phyloP scores from a whole-genome alignment of 2,888 invertebrate genomes.

The Elysia crispata region DNA sequence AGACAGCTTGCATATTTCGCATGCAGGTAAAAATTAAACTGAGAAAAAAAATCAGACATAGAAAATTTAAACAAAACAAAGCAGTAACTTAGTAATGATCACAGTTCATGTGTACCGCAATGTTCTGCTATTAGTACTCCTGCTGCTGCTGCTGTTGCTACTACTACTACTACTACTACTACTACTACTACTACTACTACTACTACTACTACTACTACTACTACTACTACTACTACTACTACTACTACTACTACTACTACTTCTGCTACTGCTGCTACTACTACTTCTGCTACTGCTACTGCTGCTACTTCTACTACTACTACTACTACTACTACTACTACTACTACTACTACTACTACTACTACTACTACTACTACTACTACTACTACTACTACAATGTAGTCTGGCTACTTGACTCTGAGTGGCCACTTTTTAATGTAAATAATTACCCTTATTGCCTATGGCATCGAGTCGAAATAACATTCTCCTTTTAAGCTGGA shows the following conservation, averaged over 20 bases:
- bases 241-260: slow-evolving; percentile 1
- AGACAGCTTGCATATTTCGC: too few species aligned
- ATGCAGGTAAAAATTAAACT: too few species aligned
- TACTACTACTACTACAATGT: slow-evolving; percentile 6
- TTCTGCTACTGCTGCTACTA: slow-evolving; percentile 13
- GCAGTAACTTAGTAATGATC: too few species aligned
- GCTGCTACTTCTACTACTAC: not conserved
- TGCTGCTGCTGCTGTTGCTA: slow-evolving; percentile 11
- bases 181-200: slow-evolving; percentile 19
- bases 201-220: slow-evolving; percentile 6
- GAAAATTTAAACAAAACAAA: too few species aligned
- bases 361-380: slow-evolving; percentile 24
- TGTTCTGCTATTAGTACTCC: slow-evolving; percentile 1
- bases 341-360: slow-evolving; percentile 16
- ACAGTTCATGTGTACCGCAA: too few species aligned
- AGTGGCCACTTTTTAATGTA: not conserved
- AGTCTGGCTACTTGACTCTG: not conserved
- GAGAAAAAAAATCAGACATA: too few species aligned
- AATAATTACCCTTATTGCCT: slow-evolving; percentile 1
- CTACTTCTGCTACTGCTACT: slow-evolving; percentile 9
- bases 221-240: slow-evolving; percentile 13
- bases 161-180: not conserved
- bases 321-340: slow-evolving; percentile 16
- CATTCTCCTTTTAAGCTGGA: slow-evolving; percentile 6
- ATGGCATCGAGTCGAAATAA: not conserved